A percentile compares a stretch with the other conserved stretches of the same genome.
Conservation (phyloP, 1,140 invertebrate genomes). For the Penaeus chinensis region DNA sequence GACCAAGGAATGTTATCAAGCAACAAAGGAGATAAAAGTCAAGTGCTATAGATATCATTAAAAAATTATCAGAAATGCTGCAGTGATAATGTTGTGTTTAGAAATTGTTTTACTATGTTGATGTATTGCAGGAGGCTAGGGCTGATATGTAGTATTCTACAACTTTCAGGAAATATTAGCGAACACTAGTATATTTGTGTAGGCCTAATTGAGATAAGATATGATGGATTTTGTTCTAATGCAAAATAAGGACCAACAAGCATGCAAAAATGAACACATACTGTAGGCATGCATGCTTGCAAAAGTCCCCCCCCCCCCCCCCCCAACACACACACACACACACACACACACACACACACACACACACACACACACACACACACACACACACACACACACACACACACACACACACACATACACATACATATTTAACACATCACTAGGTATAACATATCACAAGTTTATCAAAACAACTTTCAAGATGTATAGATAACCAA, state of each 20-base stretch:
- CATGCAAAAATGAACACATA: not conserved
- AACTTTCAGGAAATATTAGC: too few relatives aligned
- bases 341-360: slow-evolving; percentile 5
- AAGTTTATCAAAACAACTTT: too few relatives aligned
- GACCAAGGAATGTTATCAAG: too few relatives aligned
- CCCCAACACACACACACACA: not conserved
- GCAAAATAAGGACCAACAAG: too few relatives aligned
- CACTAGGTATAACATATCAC: too few relatives aligned
- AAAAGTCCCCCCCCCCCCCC: not conserved
- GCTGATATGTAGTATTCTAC: too few relatives aligned
- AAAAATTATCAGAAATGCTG: not conserved
- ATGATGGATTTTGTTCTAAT: too few relatives aligned
- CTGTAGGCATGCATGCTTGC: not conserved
- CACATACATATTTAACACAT: not conserved
- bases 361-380: not conserved
- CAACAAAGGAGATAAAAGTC: not conserved
- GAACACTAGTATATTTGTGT: too few relatives aligned
- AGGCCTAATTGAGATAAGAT: too few relatives aligned
- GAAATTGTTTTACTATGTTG: not conserved
- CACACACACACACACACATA: not conserved
- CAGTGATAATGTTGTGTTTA: not conserved
- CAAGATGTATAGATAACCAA: too few relatives aligned
- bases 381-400: not conserved
- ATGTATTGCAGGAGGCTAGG: not conserved
- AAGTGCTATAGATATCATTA: not conserved